Evolutionary conservation across 1,140 invertebrate genomes (phyloP).

Genomic region (Laupala kohalensis): DNA sequence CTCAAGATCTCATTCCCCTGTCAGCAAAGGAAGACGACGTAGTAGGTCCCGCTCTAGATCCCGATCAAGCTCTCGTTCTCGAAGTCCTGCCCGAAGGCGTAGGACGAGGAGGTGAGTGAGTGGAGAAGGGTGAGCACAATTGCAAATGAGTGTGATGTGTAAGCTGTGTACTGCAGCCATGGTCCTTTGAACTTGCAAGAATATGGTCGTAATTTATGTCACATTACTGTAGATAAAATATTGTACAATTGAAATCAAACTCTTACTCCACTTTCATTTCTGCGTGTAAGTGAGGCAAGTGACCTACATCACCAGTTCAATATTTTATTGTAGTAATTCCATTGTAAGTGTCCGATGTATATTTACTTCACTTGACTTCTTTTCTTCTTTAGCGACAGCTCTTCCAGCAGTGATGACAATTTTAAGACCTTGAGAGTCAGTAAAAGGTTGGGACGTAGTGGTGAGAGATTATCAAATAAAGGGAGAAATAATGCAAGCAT

Average conservation of each 20-base stretch:
- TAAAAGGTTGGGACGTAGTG: conserved; percentile 25
- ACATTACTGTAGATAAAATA: too few relatives aligned
- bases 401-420: conserved; percentile 26
- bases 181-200: too few relatives aligned
- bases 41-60: conserved; percentile 6
- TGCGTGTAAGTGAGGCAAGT: too few relatives aligned
- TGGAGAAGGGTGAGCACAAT: too few relatives aligned
- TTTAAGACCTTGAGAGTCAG: conserved; percentile 26
- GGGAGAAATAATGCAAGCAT: conserved; percentile 2
- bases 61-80: conserved; percentile 1
- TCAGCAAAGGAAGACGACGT: not conserved
- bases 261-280: too few relatives aligned
- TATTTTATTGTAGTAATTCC: too few relatives aligned
- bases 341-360: not conserved
- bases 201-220: too few relatives aligned
- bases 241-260: too few relatives aligned
- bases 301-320: too few relatives aligned
- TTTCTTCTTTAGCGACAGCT: conserved; percentile 23
- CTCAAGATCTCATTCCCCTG: conserved; percentile 29
- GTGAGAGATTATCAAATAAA: conserved; percentile 24
- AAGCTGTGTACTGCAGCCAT: too few relatives aligned
- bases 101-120: conserved; percentile 12
- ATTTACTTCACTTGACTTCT: not conserved
- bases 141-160: too few relatives aligned
- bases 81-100: conserved; percentile 12